Percentiles rank a stretch among this genome's conserved stretches.
phyloP scores from a whole-genome alignment of 2,888 invertebrate species.

The Drosophila merina region DNA sequence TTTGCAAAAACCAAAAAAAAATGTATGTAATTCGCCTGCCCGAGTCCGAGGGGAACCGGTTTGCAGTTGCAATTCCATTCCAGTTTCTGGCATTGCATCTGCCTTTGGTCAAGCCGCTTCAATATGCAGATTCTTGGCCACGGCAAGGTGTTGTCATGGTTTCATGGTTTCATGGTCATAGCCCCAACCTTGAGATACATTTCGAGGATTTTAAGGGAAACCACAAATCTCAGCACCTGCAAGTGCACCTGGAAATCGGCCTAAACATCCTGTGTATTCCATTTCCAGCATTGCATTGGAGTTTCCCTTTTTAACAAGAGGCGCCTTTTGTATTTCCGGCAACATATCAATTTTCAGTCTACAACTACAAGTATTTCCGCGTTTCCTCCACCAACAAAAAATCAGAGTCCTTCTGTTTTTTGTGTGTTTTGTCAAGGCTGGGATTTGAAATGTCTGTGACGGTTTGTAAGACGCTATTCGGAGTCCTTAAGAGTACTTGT shows the following conservation, averaged over 20 bases:
- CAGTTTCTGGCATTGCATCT: conserved; percentile 17
- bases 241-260: neutral
- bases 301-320: conserved; percentile 9
- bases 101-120: conserved; percentile 8
- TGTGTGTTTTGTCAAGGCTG: neutral
- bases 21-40: conserved; percentile 5
- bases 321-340: conserved; percentile 17
- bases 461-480: neutral
- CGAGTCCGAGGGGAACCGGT: conserved; percentile 25
- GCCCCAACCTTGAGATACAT: conserved; percentile 13
- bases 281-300: neutral
- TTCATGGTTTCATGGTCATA: neutral
- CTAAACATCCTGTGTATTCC: conserved; percentile 21
- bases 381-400: neutral
- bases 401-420: neutral
- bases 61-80: conserved; percentile 12
- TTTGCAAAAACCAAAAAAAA: neutral
- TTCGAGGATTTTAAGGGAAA: neutral
- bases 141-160: neutral
- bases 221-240: conserved; percentile 20
- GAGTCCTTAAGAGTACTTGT: neutral
- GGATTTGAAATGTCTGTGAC: neutral
- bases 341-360: conserved; percentile 4
- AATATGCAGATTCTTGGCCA: conserved; percentile 1
- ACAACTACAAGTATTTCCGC: neutral